Evolutionary conservation across 37 sponge, comb jelly and placozoan species (phyloP), one percentile per base, ranked within the genome.

Genomic region (Haliclona indistincta): DNA sequence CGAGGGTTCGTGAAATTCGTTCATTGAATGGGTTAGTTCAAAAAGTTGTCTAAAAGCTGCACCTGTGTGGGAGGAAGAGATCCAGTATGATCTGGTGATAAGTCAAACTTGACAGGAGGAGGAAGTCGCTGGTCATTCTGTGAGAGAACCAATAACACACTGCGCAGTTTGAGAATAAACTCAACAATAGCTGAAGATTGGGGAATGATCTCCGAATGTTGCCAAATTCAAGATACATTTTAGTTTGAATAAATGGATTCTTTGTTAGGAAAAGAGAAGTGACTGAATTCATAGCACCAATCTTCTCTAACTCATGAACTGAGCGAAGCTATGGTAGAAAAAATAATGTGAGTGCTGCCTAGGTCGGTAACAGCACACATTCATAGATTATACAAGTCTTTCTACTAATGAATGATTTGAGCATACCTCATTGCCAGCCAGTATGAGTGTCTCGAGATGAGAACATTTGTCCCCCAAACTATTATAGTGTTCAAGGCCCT

Each of bases 91-190:
- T 69, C 64, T 8, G 88, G 88, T n/a, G n/a, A n/a, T 7, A 88
- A 67, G 30, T 88, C 88, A 77, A 88, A 88, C 52, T 88, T 88
- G 25, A 88, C 88, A 22, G 88, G 88, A 54, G 56, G 75, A 55
- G 82, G 83, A 44, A 88, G 65, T 26, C 38, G 45, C 52, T 81
- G 77, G 19, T 77, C 74, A 82, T 88, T 73, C 88, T 88, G 34
- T 30, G 44, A 6, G n/a, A n/a, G 28, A 58, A 6, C 11, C 7
- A 58, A 11, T 25, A 58, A 7, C 11, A 58, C 7, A n/a, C 13
- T 25, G 41, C 15, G 23, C 1, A 4, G 37, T 45, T 58, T 58
- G 6, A 17, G 28, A 54, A 39, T 3, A 6, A 17, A 56, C 70
- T 68, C 30, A 88, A 82, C 77, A 88, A 29, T 2, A 42, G 28